phyloP scores from a whole-genome alignment of 1,140 invertebrate genomes.

The Trichonephila clavata region DNA sequence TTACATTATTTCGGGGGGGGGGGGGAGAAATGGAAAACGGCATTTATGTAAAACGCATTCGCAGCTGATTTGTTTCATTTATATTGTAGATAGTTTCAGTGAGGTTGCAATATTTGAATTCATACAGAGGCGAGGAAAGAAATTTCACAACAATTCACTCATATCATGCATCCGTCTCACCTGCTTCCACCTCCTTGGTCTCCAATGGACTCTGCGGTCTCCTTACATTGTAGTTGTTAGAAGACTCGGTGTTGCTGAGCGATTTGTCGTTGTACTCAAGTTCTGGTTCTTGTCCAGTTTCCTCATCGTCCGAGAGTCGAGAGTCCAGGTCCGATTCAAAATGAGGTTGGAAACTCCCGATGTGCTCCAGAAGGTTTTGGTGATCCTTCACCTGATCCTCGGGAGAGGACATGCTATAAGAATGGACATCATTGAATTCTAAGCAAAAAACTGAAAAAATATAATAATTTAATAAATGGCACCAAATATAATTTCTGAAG shows the following conservation, averaged over 20 bases:
- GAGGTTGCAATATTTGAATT: too few relatives aligned
- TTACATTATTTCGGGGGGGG: too few relatives aligned
- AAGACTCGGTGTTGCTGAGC: conserved; percentile 62
- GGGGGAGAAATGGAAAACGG: too few relatives aligned
- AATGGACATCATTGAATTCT: background rate
- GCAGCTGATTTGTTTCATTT: too few relatives aligned
- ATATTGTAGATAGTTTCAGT: too few relatives aligned
- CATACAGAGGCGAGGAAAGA: too few relatives aligned
- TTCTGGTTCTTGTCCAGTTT: conserved; percentile 51
- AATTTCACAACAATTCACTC: background rate
- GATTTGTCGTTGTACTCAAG: conserved; percentile 67
- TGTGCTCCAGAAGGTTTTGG: conserved; percentile 30
- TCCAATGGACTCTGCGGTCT: background rate
- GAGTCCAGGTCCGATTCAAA: conserved; percentile 14
- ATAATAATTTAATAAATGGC: too few relatives aligned
- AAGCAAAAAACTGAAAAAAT: too few relatives aligned
- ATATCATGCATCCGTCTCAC: background rate
- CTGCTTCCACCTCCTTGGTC: conserved; percentile 35
- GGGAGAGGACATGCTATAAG: conserved; percentile 35
- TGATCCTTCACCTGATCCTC: conserved; percentile 35
- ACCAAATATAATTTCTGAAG: too few relatives aligned
- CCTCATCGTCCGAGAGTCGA: conserved; percentile 62
- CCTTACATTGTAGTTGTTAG: conserved; percentile 25
- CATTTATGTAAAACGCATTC: too few relatives aligned
- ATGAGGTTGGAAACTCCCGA: conserved; percentile 21